Conservation (phyloP, 2,888 invertebrate genomes). For the Coleophora deauratella region DNA sequence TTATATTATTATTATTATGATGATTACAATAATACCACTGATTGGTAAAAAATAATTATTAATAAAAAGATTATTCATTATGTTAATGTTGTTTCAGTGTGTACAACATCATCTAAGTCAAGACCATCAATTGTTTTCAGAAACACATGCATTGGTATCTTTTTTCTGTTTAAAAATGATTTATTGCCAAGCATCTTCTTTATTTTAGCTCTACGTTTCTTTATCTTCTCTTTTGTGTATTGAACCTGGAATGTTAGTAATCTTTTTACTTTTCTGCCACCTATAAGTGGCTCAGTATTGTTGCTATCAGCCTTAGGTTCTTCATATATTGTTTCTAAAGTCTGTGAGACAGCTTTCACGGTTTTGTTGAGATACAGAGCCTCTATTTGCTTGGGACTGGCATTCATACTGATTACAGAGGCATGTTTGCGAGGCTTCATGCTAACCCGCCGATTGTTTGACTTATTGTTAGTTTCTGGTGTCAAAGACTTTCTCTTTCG, state of each 20-base stretch:
- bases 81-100: constrained; percentile 36
- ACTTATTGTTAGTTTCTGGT: constrained; percentile 47
- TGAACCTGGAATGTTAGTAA: constrained; percentile 70
- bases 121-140: constrained; percentile 70
- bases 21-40: constrained; percentile 25
- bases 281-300: constrained; percentile 56
- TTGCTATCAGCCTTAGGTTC: constrained; percentile 65
- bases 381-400: constrained; percentile 61
- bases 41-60: constrained; percentile 25
- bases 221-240: constrained; percentile 71
- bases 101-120: constrained; percentile 56
- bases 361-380: constrained; percentile 74
- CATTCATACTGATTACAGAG: constrained; percentile 37
- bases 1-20: constrained; percentile 1
- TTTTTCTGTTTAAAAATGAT: constrained; percentile 62
- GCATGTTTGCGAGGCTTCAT: constrained; percentile 63
- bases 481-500: constrained; percentile 54
- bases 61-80: constrained; percentile 19
- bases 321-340: constrained; percentile 77
- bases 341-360: constrained; percentile 64
- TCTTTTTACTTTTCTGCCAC: constrained; percentile 72
- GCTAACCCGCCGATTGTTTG: constrained; percentile 59
- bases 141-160: constrained; percentile 72
- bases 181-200: constrained; percentile 71
- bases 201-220: constrained; percentile 73